Conservation (phyloP, 2,888 invertebrate species). For the Apoderus coryli region DNA sequence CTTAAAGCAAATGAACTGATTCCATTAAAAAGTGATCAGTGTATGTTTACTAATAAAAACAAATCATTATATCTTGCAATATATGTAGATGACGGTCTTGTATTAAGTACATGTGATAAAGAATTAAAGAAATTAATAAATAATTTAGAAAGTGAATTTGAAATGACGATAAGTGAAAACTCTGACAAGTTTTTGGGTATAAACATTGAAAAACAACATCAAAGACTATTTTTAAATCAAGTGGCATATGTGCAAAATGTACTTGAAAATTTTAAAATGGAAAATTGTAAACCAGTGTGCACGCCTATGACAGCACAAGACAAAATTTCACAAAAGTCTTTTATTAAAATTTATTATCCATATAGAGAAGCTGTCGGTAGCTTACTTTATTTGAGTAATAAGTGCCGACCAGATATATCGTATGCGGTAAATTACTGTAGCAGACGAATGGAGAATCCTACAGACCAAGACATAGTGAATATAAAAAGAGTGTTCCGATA, state of each 20-base stretch:
- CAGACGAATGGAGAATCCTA: not conserved
- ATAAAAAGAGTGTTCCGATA: constrained; percentile 8
- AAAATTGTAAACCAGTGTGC: constrained; percentile 1
- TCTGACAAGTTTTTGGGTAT: too few relatives aligned
- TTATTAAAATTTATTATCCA: not conserved
- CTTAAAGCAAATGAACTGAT: constrained; percentile 9
- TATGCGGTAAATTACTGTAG: not conserved
- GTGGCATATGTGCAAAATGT: not conserved
- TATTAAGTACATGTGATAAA: constrained; percentile 7
- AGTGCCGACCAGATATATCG: constrained; percentile 1
- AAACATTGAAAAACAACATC: too few relatives aligned
- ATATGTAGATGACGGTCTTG: constrained; percentile 14
- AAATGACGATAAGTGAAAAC: too few relatives aligned
- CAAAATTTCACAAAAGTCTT: too few relatives aligned
- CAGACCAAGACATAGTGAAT: not conserved
- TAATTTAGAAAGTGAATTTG: constrained; percentile 5
- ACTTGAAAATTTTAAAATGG: not conserved
- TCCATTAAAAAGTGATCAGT: constrained; percentile 11
- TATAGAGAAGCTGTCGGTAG: not conserved
- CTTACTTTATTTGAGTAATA: constrained; percentile 2
- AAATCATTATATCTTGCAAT: constrained; percentile 12
- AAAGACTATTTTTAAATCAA: constrained; percentile 1
- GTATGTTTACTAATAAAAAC: constrained; percentile 11
- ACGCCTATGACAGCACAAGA: too few relatives aligned
- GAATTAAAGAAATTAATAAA: constrained; percentile 7